Evolutionary conservation across 2,888 invertebrate genomes (phyloP).

Genomic region (Thera obeliscata): DNA sequence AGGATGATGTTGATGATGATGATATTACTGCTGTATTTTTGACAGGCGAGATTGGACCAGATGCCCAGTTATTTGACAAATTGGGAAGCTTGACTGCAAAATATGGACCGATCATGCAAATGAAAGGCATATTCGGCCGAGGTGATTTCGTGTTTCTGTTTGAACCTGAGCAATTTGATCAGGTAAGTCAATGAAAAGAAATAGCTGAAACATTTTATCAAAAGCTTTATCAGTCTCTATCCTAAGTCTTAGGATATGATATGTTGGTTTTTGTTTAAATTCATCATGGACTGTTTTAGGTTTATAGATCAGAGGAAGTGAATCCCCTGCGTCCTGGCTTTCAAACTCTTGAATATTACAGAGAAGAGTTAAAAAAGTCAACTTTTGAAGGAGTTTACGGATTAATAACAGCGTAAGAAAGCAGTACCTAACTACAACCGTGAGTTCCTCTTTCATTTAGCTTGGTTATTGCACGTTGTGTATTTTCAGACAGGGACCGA

Average conservation of each 20-base stretch:
- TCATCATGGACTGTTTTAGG: slow-evolving; percentile 46
- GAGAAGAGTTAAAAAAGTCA: slow-evolving; percentile 61
- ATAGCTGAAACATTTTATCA: no score
- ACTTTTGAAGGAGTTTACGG: slow-evolving; percentile 67
- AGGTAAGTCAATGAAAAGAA: slow-evolving; percentile 42
- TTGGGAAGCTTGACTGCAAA: slow-evolving; percentile 55
- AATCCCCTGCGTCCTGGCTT: slow-evolving; percentile 73
- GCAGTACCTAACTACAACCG: neutral
- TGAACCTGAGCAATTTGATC: slow-evolving; percentile 65
- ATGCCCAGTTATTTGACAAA: slow-evolving; percentile 56
- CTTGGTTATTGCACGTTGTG: neutral
- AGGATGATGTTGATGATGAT: no score
- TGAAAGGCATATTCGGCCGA: slow-evolving; percentile 63
- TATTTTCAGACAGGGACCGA: slow-evolving; percentile 81
- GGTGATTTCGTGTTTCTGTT: slow-evolving; percentile 65
- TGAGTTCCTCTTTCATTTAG: neutral
- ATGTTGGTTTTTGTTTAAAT: no score
- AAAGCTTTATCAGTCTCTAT: neutral
- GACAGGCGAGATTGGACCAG: slow-evolving; percentile 61
- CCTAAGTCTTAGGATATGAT: no score
- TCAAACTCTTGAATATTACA: slow-evolving; percentile 66
- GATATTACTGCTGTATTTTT: slow-evolving; percentile 17
- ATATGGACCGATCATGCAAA: slow-evolving; percentile 67
- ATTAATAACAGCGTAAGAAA: slow-evolving; percentile 69
- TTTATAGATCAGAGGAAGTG: slow-evolving; percentile 72